phyloP scores from a whole-genome alignment of 2,797 vertebrate genomes.

The Xenopus petersii region DNA sequence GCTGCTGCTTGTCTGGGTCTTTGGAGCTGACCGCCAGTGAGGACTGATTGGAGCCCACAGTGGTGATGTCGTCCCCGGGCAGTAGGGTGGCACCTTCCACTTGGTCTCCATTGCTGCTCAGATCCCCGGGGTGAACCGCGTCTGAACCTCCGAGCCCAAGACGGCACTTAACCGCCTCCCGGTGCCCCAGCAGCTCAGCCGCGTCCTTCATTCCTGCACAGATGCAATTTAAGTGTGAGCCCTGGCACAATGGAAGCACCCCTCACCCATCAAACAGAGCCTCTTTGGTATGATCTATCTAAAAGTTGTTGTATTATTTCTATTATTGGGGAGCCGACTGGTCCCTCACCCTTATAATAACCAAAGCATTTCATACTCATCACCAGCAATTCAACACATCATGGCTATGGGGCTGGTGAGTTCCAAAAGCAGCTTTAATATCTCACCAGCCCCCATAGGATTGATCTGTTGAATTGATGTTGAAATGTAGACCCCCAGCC shows the following conservation, averaged over 20 bases:
- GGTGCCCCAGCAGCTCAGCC: conserved; percentile 90
- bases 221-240: conserved; percentile 46
- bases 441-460: no score
- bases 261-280: neutral
- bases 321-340: neutral
- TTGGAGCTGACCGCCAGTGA: conserved; percentile 86
- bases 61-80: conserved; percentile 90
- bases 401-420: no score
- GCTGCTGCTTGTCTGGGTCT: conserved; percentile 88
- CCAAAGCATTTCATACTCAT: no score
- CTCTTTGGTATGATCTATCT: neutral
- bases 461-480: no score
- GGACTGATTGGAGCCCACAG: conserved; percentile 84
- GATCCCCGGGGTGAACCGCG: conserved; percentile 87
- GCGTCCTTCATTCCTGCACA: conserved; percentile 94
- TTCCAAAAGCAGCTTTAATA: no score
- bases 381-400: neutral
- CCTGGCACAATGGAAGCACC: neutral
- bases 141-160: conserved; percentile 84
- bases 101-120: conserved; percentile 79
- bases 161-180: conserved; percentile 92
- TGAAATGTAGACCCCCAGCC: no score
- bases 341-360: no score
- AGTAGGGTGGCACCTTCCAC: conserved; percentile 90
- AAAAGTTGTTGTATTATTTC: neutral